These are phyloP conservation scores for Microcebus jonahi DNA, from an alignment of 2,113 vertebrate genomes.

Conservation along the genomic window DNA sequence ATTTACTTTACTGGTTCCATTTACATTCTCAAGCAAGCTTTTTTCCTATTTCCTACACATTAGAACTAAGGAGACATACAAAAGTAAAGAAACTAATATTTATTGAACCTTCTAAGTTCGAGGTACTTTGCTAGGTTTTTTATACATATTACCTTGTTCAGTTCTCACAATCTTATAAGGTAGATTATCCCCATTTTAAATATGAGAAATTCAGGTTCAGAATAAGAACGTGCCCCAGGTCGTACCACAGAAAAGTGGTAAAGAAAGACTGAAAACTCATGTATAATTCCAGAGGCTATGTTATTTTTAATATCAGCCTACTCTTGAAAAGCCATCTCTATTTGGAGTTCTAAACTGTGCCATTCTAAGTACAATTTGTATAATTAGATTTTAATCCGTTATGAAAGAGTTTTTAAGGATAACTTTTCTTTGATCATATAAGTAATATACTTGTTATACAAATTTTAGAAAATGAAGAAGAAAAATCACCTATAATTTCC, in stretches of 20 bases:
- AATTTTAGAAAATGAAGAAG: slow-evolving; percentile 26
- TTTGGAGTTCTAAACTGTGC: not conserved
- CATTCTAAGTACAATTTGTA: not conserved
- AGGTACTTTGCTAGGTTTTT: too few species aligned
- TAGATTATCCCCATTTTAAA: not conserved
- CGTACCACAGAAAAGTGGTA: not conserved
- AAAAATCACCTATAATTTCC: slow-evolving; percentile 15
- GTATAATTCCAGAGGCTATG: not conserved
- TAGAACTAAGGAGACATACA: not conserved
- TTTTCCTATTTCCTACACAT: not conserved
- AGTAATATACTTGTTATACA: not conserved
- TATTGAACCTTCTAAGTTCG: not conserved
- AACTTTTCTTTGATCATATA: slow-evolving; percentile 27
- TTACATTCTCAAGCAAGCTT: not conserved
- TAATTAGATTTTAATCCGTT: slow-evolving; percentile 2
- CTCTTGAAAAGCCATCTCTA: not conserved
- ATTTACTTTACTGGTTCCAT: not conserved
- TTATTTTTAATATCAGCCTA: not conserved
- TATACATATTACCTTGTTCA: not conserved
- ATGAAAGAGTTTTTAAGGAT: not conserved
- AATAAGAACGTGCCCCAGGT: not conserved
- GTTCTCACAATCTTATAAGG: not conserved
- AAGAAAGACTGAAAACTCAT: not conserved
- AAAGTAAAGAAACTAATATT: not conserved
- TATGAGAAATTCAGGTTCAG: not conserved